These are phyloP conservation scores for Sesia bembeciformis DNA, from an alignment of 2,888 invertebrate species.

Conservation along the genomic window DNA sequence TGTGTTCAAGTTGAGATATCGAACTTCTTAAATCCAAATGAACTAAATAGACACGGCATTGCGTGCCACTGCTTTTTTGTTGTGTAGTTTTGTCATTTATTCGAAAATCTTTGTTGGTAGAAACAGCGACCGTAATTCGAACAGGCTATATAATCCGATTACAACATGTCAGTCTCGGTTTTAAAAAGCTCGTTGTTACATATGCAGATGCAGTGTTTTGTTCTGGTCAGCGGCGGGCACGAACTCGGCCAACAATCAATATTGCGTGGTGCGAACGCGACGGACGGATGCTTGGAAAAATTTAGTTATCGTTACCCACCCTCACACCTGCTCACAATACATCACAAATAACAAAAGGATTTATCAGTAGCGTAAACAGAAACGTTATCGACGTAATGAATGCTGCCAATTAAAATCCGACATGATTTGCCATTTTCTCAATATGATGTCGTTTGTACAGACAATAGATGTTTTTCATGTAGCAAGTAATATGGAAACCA, in stretches of 20 bases:
- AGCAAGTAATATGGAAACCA: too few relatives aligned
- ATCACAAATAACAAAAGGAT: constrained; percentile 4
- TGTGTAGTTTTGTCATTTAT: too few relatives aligned
- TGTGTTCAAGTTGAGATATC: too few relatives aligned
- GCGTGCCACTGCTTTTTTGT: too few relatives aligned
- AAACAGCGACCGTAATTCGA: too few relatives aligned
- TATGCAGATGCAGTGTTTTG: neutral
- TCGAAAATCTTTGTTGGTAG: too few relatives aligned
- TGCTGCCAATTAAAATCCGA: neutral
- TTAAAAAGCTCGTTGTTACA: neutral
- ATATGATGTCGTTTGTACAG: too few relatives aligned
- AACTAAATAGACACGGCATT: too few relatives aligned
- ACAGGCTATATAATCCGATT: neutral
- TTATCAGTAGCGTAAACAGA: constrained; percentile 2
- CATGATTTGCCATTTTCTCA: neutral
- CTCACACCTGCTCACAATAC: constrained; percentile 8
- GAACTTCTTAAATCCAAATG: too few relatives aligned
- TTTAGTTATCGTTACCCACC: constrained; percentile 7
- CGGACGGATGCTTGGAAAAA: constrained; percentile 5
- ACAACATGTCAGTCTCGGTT: neutral
- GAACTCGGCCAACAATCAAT: constrained; percentile 5
- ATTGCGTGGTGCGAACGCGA: constrained; percentile 8
- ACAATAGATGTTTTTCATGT: too few relatives aligned
- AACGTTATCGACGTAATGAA: neutral
- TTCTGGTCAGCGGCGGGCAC: neutral